These are phyloP conservation scores for Phasianus colchicus DNA, from an alignment of 2,113 vertebrate species.

Conservation along the genomic window DNA sequence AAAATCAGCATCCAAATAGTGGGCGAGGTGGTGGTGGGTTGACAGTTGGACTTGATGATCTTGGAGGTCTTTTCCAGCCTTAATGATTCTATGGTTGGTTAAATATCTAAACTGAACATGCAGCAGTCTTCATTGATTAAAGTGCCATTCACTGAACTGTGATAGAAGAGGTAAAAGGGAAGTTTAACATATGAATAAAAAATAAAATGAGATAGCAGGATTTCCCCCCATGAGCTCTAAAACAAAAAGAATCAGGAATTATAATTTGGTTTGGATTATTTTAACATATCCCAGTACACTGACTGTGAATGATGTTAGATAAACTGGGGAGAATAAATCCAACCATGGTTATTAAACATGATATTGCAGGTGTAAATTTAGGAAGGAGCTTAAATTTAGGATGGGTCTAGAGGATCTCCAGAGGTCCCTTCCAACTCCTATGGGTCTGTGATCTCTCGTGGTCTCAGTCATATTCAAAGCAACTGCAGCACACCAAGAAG, in stretches of 20 bases:
- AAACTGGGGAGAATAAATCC: not conserved
- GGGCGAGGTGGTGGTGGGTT: too few species aligned
- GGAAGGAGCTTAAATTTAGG: not conserved
- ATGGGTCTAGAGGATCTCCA: not conserved
- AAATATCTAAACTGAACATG: not conserved
- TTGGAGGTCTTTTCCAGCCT: not conserved
- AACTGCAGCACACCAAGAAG: not conserved
- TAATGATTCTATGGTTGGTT: too few species aligned
- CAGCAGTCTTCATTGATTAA: not conserved
- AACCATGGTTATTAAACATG: not conserved
- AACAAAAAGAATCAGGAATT: not conserved
- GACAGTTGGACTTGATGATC: not conserved
- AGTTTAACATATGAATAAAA: not conserved
- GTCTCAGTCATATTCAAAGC: accelerated
- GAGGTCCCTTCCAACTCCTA: not conserved
- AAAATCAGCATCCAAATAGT: not conserved
- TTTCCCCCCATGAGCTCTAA: not conserved
- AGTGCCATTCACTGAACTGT: not conserved
- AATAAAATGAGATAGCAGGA: not conserved
- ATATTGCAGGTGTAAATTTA: not conserved
- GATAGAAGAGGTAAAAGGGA: not conserved
- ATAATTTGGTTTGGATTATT: not conserved
- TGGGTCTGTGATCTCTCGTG: not conserved
- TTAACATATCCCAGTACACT: not conserved
- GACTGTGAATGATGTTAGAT: not conserved